A percentile compares a stretch with the other conserved stretches of the same genome.
Conservation (phyloP, 2,797 vertebrate genomes). For the Pseudochaenichthys georgianus region DNA sequence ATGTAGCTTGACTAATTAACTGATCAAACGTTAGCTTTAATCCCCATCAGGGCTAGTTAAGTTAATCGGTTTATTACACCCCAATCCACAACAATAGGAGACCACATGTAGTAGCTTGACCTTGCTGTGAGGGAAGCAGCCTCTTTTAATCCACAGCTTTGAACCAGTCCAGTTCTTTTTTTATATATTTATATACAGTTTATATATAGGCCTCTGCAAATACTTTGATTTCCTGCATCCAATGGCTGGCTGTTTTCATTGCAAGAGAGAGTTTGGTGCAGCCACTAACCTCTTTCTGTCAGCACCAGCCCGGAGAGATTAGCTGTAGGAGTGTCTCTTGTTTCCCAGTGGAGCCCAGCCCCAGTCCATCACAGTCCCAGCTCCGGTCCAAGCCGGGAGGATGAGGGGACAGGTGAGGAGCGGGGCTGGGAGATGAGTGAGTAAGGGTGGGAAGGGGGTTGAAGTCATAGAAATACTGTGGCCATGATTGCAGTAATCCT, state of each 20-base stretch:
- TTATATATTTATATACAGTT: conserved; percentile 14
- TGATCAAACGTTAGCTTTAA: conserved; percentile 74
- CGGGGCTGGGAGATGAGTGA: conserved; percentile 33
- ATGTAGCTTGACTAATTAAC: conserved; percentile 73
- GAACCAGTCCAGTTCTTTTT: conserved; percentile 40
- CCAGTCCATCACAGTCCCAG: conserved; percentile 80
- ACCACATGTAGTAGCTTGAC: conserved; percentile 64
- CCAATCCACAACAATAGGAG: conserved; percentile 42
- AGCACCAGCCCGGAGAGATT: conserved; percentile 83
- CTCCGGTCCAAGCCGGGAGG: conserved; percentile 70
- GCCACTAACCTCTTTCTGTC: conserved; percentile 87
- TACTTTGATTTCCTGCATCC: conserved; percentile 61
- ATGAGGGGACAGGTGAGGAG: conserved; percentile 53
- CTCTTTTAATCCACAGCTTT: conserved; percentile 56
- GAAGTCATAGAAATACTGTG: conserved; percentile 79
- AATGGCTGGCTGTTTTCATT: conserved; percentile 53
- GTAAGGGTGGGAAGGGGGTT: conserved; percentile 64
- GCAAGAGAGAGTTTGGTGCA: conserved; percentile 66
- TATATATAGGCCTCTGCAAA: conserved; percentile 28
- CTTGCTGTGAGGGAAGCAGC: conserved; percentile 51
- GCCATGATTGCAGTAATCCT: conserved; percentile 87
- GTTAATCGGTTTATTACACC: conserved; percentile 68
- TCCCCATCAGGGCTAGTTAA: conserved; percentile 71
- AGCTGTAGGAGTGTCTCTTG: conserved; percentile 82
- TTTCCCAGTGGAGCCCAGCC: conserved; percentile 77